phyloP scores from a whole-genome alignment of 2,113 vertebrate species.

The Eulacestoma nigropectus region DNA sequence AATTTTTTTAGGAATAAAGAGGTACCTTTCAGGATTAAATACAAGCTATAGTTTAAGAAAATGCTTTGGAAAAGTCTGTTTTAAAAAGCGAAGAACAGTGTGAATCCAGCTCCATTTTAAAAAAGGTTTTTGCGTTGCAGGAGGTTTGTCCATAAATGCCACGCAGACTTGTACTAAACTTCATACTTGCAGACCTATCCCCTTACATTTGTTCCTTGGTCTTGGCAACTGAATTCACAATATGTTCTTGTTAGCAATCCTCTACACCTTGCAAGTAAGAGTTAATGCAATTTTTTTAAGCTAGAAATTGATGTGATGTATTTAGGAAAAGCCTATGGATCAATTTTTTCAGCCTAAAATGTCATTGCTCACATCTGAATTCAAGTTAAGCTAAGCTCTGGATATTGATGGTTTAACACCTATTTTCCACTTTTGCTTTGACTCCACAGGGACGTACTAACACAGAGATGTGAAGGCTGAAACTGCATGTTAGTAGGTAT shows the following conservation, averaged over 20 bases:
- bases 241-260: background rate
- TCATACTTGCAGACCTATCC: background rate
- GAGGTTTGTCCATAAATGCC: background rate
- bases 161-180: background rate
- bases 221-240: background rate
- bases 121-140: background rate
- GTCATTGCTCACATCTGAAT: background rate
- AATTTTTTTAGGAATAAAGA: background rate
- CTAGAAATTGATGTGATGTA: background rate
- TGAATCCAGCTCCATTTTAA: background rate
- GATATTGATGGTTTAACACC: background rate
- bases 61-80: background rate
- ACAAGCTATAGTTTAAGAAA: background rate
- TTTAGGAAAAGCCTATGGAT: background rate
- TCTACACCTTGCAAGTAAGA: background rate
- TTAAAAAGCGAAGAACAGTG: background rate
- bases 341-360: background rate
- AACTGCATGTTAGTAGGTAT: background rate
- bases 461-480: background rate
- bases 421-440: background rate
- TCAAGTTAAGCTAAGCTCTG: background rate
- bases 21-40: background rate
- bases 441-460: background rate
- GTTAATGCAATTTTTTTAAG: background rate
- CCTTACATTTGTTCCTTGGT: background rate